Evolutionary conservation across 2,797 vertebrate genomes (phyloP), one percentile per base, ranked within the genome.

Genomic region (Argyrosomus regius): DNA sequence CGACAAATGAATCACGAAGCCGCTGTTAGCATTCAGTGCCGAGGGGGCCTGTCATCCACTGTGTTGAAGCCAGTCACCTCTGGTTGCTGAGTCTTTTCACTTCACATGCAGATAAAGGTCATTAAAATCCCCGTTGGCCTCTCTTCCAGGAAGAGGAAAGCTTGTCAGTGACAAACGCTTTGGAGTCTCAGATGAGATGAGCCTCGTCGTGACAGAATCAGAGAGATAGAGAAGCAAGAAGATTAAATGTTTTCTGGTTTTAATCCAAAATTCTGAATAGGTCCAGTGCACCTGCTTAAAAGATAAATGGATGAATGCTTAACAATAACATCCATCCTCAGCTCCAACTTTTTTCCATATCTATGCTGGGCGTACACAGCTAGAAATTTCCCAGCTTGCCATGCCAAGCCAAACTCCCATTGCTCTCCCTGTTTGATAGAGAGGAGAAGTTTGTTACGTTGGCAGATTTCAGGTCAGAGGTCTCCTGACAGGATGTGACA

Each of bases 31-130:
- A 62, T 43, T 48, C 48, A 41, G 63, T 24, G 53, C 22, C 1
- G 53, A 73, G 6, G 6, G 35, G 54, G 49, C 11, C 26, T 24
- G 41, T 69, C 75, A 45, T 59, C 31, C 14, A 13, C 39, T 13
- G 12, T 35, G 24, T 28, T n/a, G 20, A 8, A 58, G 43, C 26
- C 52, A 20, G 41, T 41, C 28, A 65, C 72, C 83, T 78, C 62
- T 24, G 41, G 54, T 57, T 68, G 22, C 4, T 22, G 5, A 68
- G 71, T n/a, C 56, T 87, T 83, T 80, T 79, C 74, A 59, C 72
- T 88, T 56, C 78, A 64, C 79, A 13, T 75, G 66, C 53, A 26
- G 80, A 77, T 77, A 46, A 72, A 84, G 66, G 75, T 68, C 56
- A 64, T 70, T 60, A 63, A 66, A 87, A 71, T 83, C 62, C 69